Percentiles rank a stretch among this genome's conserved stretches.
phyloP scores from a whole-genome alignment of 2,888 invertebrate genomes.

The Drosophila pseudotakahashii region DNA sequence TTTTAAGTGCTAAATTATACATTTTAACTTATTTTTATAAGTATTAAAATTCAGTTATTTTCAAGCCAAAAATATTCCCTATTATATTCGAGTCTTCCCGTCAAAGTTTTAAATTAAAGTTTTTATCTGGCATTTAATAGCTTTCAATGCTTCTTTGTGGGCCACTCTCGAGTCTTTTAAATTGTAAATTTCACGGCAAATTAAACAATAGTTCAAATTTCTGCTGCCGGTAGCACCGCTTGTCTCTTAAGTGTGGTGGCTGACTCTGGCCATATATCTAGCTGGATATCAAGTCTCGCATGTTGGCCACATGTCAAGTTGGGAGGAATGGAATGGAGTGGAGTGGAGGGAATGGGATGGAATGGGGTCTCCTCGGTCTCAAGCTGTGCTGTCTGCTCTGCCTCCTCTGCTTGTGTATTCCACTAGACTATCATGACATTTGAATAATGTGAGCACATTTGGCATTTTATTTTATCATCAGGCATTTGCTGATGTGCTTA shows the following conservation, averaged over 20 bases:
- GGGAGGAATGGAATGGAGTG: constrained; percentile 3
- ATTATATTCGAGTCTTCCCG: background rate
- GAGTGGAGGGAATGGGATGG: background rate
- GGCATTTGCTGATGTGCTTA: constrained; percentile 69
- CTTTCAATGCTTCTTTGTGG: background rate
- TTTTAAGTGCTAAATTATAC: too few species aligned
- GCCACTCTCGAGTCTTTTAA: constrained; percentile 20
- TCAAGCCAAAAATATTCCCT: background rate
- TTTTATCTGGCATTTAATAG: background rate
- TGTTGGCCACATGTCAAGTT: constrained; percentile 36
- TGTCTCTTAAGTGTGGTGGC: constrained; percentile 29
- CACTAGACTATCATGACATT: constrained; percentile 71
- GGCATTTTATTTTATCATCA: constrained; percentile 78
- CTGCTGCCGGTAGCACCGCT: background rate
- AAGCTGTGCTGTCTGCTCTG: constrained; percentile 28
- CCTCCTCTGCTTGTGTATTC: constrained; percentile 15
- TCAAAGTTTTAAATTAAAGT: background rate
- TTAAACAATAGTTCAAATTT: constrained; percentile 46
- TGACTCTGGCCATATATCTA: constrained; percentile 32
- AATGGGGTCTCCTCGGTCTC: constrained; percentile 28
- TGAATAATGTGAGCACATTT: constrained; percentile 77
- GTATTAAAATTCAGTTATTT: too few species aligned
- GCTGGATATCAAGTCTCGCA: constrained; percentile 26
- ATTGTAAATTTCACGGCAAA: constrained; percentile 45
- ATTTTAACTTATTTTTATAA: too few species aligned